A percentile compares a stretch with the other conserved stretches of the same genome.
phyloP scores from a whole-genome alignment of 2,113 vertebrate genomes.

The Salvator merianae region DNA sequence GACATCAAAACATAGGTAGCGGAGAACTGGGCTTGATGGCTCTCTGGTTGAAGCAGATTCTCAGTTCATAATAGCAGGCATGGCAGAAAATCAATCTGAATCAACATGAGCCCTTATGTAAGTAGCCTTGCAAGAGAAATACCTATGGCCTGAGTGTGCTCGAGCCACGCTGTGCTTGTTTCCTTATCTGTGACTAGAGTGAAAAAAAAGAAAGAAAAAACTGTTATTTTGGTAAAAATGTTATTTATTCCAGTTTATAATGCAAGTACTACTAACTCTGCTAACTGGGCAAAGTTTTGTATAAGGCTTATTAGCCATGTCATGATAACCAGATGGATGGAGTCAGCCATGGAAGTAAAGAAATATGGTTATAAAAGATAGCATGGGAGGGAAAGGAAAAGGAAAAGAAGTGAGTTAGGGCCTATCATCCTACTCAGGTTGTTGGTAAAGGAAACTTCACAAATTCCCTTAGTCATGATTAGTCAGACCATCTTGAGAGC shows the following conservation, averaged over 20 bases:
- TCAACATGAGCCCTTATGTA: neutral
- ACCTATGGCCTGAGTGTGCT: neutral
- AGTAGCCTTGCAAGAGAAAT: neutral
- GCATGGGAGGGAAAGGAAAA: too few relatives aligned
- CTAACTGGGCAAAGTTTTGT: too few relatives aligned
- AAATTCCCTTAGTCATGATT: neutral
- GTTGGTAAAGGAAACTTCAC: neutral
- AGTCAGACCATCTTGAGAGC: neutral
- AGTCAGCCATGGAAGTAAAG: too few relatives aligned
- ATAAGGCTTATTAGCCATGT: too few relatives aligned
- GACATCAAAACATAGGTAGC: too few relatives aligned
- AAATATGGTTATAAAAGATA: neutral
- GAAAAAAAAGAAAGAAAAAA: neutral
- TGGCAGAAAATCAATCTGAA: neutral
- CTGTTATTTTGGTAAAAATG: neutral
- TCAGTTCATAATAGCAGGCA: neutral
- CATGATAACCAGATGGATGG: too few relatives aligned
- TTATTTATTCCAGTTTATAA: too few relatives aligned
- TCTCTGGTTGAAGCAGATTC: neutral
- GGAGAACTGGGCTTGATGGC: neutral
- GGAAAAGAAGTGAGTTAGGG: neutral
- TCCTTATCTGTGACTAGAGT: constrained; percentile 31
- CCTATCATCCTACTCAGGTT: neutral
- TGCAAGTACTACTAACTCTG: too few relatives aligned
- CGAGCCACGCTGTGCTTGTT: neutral